Evolutionary conservation across 2,797 vertebrate genomes (phyloP).

Genomic region (Tangara arthus): DNA sequence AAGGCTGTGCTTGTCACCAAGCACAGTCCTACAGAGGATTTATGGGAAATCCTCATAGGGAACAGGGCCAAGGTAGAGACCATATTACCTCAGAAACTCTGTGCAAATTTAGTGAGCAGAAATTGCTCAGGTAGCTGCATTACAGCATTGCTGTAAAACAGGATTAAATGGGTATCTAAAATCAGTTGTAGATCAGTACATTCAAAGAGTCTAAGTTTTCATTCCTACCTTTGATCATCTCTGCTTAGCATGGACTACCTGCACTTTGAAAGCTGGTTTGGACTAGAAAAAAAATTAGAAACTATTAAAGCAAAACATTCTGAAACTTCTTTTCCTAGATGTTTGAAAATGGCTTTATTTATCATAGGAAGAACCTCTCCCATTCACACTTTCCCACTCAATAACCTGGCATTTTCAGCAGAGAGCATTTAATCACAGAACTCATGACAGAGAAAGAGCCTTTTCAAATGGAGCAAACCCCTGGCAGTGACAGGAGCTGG

Average conservation of each 20-base stretch:
- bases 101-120: not conserved
- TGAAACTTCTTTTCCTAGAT: not conserved
- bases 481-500: not conserved
- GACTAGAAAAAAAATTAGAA: not conserved
- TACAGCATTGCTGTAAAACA: not conserved
- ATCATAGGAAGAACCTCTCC: not conserved
- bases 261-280: not conserved
- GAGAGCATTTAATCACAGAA: slow-evolving; percentile 1
- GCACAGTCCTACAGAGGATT: not conserved
- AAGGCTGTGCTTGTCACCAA: rapidly evolving
- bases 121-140: not conserved
- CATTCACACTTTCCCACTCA: not conserved
- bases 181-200: not conserved
- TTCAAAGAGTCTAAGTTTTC: not conserved
- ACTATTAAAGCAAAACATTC: not conserved
- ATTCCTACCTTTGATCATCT: not conserved
- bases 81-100: not conserved
- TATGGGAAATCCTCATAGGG: not conserved
- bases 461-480: not conserved
- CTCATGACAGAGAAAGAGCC: not conserved
- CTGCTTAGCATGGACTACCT: not conserved
- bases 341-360: not conserved
- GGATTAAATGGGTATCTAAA: not conserved
- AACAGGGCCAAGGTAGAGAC: not conserved
- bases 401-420: not conserved